phyloP scores from a whole-genome alignment of 2,113 vertebrate species.

The Potamarius usumacintae region DNA sequence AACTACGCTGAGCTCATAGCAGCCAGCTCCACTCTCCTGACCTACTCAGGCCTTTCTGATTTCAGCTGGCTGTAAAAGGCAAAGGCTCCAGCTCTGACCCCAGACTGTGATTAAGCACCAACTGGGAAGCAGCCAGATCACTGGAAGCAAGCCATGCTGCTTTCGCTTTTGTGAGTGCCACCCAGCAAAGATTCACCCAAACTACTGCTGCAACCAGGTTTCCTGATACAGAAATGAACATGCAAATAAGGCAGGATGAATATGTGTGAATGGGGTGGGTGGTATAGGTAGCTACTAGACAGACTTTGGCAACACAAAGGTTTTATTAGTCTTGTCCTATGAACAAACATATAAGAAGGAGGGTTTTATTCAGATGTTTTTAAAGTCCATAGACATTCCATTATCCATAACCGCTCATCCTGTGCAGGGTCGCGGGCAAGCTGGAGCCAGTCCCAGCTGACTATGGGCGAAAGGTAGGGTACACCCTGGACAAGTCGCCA shows the following conservation, averaged over 20 bases:
- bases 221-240: constrained; percentile 28
- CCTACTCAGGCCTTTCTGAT: constrained; percentile 79
- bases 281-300: neutral
- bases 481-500: too few species aligned
- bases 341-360: neutral
- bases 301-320: neutral
- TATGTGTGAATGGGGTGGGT: neutral
- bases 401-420: too few species aligned
- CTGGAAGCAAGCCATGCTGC: constrained; percentile 88
- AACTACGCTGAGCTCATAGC: constrained; percentile 36
- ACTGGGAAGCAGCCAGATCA: constrained; percentile 91
- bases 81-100: constrained; percentile 79
- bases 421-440: too few species aligned
- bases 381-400: neutral
- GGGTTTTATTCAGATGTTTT: neutral
- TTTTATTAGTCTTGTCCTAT: neutral
- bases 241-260: neutral
- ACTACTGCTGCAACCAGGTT: constrained; percentile 43
- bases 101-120: constrained; percentile 88
- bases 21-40: constrained; percentile 48
- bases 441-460: too few species aligned
- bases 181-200: constrained; percentile 59
- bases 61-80: constrained; percentile 94
- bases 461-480: too few species aligned
- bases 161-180: constrained; percentile 53